These are phyloP conservation scores for Napeogenes sylphis DNA, from an alignment of 2,888 invertebrate species.

Conservation along the genomic window DNA sequence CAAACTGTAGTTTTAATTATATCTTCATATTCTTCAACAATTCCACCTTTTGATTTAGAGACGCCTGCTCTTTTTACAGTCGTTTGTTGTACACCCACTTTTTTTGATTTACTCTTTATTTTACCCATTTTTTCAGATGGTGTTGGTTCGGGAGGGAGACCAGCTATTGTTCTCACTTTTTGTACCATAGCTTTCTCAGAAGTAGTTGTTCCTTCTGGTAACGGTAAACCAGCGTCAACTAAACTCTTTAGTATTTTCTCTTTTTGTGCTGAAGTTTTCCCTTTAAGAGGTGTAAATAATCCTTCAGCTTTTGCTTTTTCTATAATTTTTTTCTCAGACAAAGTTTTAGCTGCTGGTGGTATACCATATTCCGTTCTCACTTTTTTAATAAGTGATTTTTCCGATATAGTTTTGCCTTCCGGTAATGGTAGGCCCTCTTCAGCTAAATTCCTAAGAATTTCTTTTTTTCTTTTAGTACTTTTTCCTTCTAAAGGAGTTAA, in stretches of 20 bases:
- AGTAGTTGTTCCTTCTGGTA: constrained; percentile 46
- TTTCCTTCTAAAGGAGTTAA: constrained; percentile 29
- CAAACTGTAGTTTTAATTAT: constrained; percentile 54
- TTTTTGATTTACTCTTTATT: constrained; percentile 44
- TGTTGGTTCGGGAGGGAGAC: constrained; percentile 39
- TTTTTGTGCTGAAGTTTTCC: constrained; percentile 42
- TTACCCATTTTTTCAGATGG: constrained; percentile 43
- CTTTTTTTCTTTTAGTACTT: constrained; percentile 30
- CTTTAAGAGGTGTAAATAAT: constrained; percentile 43
- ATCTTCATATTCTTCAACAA: constrained; percentile 48
- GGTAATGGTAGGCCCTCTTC: constrained; percentile 33
- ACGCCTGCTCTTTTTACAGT: constrained; percentile 27
- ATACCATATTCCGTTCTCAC: constrained; percentile 36
- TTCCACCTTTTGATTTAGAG: constrained; percentile 34
- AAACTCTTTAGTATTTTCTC: constrained; percentile 46
- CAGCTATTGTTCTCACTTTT: constrained; percentile 39
- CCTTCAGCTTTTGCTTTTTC: constrained; percentile 42
- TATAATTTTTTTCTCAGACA: constrained; percentile 31
- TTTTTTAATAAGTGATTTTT: constrained; percentile 33
- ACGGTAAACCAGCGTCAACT: constrained; percentile 43
- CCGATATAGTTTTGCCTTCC: constrained; percentile 35
- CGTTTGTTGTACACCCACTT: constrained; percentile 29
- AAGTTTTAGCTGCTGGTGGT: constrained; percentile 38
- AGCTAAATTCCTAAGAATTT: constrained; percentile 33
- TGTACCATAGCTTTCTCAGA: constrained; percentile 45